Percentiles rank a stretch among this genome's conserved stretches.
Evolutionary conservation across 2,797 vertebrate genomes (phyloP).

Genomic region (Melanotaenia parkinsoni): DNA sequence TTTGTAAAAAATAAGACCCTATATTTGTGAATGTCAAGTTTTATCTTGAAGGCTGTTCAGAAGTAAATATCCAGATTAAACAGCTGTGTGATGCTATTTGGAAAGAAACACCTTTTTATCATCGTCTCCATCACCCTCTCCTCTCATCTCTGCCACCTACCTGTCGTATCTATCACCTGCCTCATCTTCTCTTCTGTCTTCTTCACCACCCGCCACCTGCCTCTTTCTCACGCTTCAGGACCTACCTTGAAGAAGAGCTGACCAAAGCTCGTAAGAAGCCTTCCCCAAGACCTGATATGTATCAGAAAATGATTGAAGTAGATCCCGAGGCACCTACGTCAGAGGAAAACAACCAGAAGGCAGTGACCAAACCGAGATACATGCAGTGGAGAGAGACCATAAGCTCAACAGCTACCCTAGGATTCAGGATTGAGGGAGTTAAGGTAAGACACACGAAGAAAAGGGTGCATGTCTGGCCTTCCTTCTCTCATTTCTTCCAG

Average conservation of each 20-base stretch:
- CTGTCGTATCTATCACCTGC: conserved; percentile 10
- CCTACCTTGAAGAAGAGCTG: conserved; percentile 96
- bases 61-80: neutral
- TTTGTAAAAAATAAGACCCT: neutral
- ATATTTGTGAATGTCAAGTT: neutral
- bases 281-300: conserved; percentile 97
- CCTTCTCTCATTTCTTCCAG: conserved; percentile 59
- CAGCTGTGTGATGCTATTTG: conserved; percentile 21
- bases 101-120: conserved; percentile 15
- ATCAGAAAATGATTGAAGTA: conserved; percentile 96
- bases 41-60: neutral
- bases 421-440: conserved; percentile 97
- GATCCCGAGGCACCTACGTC: conserved; percentile 89
- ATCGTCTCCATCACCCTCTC: conserved; percentile 10
- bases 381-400: conserved; percentile 99
- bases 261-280: conserved; percentile 96
- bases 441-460: conserved; percentile 84
- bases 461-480: conserved; percentile 27
- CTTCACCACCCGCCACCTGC: neutral
- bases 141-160: conserved; percentile 9
- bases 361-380: conserved; percentile 96
- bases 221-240: conserved; percentile 76
- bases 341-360: conserved; percentile 88
- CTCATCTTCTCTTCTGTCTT: neutral
- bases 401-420: conserved; percentile 94